Percentiles rank a stretch among this genome's conserved stretches.
Evolutionary conservation across 2,797 vertebrate species (phyloP).

Genomic region (Mus spretus): DNA sequence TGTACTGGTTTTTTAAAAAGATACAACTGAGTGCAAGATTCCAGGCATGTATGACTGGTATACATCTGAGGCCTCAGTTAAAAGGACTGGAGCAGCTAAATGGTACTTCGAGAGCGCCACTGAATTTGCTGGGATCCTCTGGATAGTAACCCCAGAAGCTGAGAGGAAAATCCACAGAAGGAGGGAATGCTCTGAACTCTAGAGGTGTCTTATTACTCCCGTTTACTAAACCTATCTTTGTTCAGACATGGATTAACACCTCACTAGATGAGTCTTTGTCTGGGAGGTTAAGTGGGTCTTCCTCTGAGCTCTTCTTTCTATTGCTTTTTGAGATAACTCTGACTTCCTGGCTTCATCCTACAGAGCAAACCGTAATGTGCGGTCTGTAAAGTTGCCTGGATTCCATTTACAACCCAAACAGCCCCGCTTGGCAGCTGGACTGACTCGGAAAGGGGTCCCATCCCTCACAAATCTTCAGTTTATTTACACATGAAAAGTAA

Average conservation of each 20-base stretch:
- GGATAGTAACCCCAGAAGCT: background rate
- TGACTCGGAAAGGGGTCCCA: background rate
- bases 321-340: conserved; percentile 7
- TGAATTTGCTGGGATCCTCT: background rate
- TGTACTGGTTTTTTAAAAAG: background rate
- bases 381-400: background rate
- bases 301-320: conserved; percentile 21
- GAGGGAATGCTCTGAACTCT: conserved; percentile 30
- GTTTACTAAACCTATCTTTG: conserved; percentile 42
- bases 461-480: background rate
- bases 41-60: background rate
- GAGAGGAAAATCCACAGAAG: background rate
- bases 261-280: conserved; percentile 1
- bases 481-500: conserved; percentile 33
- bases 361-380: background rate
- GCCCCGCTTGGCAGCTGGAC: background rate
- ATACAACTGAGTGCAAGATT: background rate
- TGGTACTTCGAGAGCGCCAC: background rate
- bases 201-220: conserved; percentile 33
- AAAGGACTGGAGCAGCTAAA: background rate
- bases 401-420: background rate
- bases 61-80: background rate
- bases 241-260: background rate
- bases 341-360: background rate
- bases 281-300: conserved; percentile 10